Conservation (phyloP, 2,888 invertebrate species). For the Rotaria macrura region DNA sequence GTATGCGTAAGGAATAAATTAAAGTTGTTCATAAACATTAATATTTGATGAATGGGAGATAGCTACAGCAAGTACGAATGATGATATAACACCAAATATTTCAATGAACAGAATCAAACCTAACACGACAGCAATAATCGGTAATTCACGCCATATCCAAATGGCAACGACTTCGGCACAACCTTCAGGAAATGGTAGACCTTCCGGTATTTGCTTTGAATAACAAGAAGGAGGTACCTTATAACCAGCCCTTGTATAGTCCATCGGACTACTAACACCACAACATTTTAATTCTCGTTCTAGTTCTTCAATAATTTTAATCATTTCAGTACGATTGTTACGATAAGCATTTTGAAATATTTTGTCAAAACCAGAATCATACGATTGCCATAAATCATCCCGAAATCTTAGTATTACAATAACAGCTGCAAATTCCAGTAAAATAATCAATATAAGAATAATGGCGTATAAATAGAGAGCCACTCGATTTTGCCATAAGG, state of each 20-base stretch:
- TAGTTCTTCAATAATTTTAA: not conserved
- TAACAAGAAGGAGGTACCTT: not conserved
- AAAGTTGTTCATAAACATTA: not conserved
- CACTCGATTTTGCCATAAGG: not conserved
- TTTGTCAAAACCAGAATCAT: not conserved
- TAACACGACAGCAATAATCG: not conserved
- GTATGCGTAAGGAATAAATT: not conserved
- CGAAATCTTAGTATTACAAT: not conserved
- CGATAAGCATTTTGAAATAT: not conserved
- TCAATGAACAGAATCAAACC: not conserved
- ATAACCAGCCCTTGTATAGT: not conserved
- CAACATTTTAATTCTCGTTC: not conserved
- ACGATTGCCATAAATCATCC: not conserved
- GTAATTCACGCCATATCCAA: not conserved
- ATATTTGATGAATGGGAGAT: not conserved
- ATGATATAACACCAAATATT: not conserved
- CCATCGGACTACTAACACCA: not conserved
- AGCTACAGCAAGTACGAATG: not conserved
- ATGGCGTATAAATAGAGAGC: not conserved
- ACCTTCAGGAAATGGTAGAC: no score
- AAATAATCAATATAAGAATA: not conserved
- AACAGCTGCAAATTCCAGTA: not conserved
- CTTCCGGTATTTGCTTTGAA: not conserved
- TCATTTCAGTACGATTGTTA: not conserved
- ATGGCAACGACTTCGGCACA: not conserved